Percentiles rank a stretch among this genome's conserved stretches.
Conservation (phyloP, 2,888 invertebrate genomes). For the Drosophila birchii region DNA sequence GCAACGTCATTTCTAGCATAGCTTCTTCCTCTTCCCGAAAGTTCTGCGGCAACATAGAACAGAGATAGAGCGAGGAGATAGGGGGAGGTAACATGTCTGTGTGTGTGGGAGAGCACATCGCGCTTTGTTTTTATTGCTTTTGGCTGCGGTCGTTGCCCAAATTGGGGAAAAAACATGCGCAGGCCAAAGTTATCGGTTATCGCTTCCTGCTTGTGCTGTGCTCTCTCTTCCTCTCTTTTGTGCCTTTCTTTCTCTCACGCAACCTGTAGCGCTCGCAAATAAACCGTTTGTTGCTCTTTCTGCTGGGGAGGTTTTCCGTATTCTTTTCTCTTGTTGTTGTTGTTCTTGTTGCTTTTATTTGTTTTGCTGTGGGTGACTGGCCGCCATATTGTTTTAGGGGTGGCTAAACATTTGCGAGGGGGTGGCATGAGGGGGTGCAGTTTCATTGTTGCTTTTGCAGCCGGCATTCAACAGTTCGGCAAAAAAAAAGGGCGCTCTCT, state of each 20-base stretch:
- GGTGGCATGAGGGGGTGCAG: slow-evolving; percentile 52
- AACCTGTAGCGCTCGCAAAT: slow-evolving; percentile 70
- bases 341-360: slow-evolving; percentile 32
- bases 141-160: slow-evolving; percentile 57
- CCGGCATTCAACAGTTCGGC: slow-evolving; percentile 83
- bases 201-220: slow-evolving; percentile 55
- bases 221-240: slow-evolving; percentile 42
- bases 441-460: slow-evolving; percentile 30
- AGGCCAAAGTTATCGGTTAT: slow-evolving; percentile 62
- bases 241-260: slow-evolving; percentile 46
- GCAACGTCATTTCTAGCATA: slow-evolving; percentile 43
- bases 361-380: slow-evolving; percentile 65
- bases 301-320: slow-evolving; percentile 23
- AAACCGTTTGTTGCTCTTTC: slow-evolving; percentile 58
- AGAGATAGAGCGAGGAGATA: slow-evolving; percentile 19
- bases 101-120: slow-evolving; percentile 20
- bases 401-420: slow-evolving; percentile 43
- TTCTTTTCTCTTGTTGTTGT: slow-evolving; percentile 13
- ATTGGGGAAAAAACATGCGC: slow-evolving; percentile 67
- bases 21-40: slow-evolving; percentile 52
- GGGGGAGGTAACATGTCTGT: not conserved
- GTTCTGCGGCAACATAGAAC: slow-evolving; percentile 51
- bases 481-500: slow-evolving; percentile 30
- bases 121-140: slow-evolving; percentile 35
- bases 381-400: slow-evolving; percentile 78